phyloP scores from a whole-genome alignment of 1,140 invertebrate genomes.

The Ladona fulva region DNA sequence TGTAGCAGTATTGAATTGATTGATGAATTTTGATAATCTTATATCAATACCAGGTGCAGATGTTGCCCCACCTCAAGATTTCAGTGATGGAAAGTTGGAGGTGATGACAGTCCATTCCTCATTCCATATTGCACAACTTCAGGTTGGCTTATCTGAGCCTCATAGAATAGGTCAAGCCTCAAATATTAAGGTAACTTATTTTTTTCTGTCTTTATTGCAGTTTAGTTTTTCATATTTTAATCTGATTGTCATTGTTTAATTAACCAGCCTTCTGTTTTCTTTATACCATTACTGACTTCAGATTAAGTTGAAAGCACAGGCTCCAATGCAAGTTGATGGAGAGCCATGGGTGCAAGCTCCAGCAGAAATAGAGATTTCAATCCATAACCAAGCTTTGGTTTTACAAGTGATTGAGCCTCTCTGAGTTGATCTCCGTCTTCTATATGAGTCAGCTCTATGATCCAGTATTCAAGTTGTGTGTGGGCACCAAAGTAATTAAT shows the following conservation, averaged over 20 bases:
- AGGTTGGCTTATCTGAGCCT: slow-evolving; percentile 80
- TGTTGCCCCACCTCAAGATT: slow-evolving; percentile 43
- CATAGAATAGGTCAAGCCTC: slow-evolving; percentile 75
- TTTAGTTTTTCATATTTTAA: slow-evolving; percentile 30
- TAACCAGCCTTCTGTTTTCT: slow-evolving; percentile 15
- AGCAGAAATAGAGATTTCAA: slow-evolving; percentile 59
- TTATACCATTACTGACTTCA: slow-evolving; percentile 33
- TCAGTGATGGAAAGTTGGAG: slow-evolving; percentile 64
- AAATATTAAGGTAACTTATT: slow-evolving; percentile 54
- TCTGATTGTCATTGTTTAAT: slow-evolving; percentile 20
- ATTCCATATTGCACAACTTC: slow-evolving; percentile 89
- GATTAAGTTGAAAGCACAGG: slow-evolving; percentile 55
- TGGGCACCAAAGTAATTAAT: too few species aligned
- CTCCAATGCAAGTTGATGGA: slow-evolving; percentile 86
- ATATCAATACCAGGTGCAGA: slow-evolving; percentile 32
- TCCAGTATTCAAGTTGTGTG: too few species aligned
- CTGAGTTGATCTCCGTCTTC: neutral
- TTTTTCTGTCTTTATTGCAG: slow-evolving; percentile 14
- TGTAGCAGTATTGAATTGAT: too few species aligned
- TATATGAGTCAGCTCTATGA: too few species aligned
- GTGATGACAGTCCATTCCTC: slow-evolving; percentile 86
- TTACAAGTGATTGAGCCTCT: neutral
- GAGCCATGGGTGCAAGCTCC: slow-evolving; percentile 86
- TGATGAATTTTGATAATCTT: too few species aligned
- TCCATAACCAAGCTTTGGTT: slow-evolving; percentile 51